These are phyloP conservation scores for Torymus aiolomorphi DNA, from an alignment of 2,888 invertebrate genomes.

Conservation along the genomic window DNA sequence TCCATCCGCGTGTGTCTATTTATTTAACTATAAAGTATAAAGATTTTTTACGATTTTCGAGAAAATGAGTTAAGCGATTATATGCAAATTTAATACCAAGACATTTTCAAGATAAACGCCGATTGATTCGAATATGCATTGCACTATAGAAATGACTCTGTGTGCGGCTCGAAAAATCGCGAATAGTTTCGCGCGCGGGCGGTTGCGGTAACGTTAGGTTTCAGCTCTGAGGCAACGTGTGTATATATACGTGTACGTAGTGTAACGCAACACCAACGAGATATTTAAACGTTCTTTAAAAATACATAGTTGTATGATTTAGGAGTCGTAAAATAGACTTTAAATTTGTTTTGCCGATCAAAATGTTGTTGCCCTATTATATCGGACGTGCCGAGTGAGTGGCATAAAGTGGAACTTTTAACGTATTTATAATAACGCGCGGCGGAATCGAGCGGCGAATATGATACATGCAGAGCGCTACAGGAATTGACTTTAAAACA, in stretches of 20 bases:
- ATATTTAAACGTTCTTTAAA: constrained; percentile 16
- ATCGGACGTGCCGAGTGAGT: background rate
- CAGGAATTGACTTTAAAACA: constrained; percentile 7
- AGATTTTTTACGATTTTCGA: too few relatives aligned
- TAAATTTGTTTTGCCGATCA: constrained; percentile 32
- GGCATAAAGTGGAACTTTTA: constrained; percentile 19
- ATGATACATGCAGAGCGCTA: background rate
- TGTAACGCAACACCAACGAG: background rate
- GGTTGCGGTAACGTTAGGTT: background rate
- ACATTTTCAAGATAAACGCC: too few relatives aligned
- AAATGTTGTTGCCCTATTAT: constrained; percentile 19
- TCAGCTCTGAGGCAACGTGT: background rate
- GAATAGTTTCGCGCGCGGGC: constrained; percentile 44
- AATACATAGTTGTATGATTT: constrained; percentile 44
- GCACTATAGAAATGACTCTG: too few relatives aligned
- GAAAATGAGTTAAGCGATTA: too few relatives aligned
- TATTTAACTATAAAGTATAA: too few relatives aligned
- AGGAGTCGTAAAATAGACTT: constrained; percentile 37
- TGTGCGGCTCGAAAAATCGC: background rate
- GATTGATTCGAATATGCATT: too few relatives aligned
- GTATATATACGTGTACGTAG: background rate
- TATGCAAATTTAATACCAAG: too few relatives aligned
- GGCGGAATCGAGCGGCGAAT: background rate
- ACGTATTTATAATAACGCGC: constrained; percentile 25
- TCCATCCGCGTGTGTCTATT: too few relatives aligned